Conservation (phyloP, 2,888 invertebrate genomes). For the Trachelus tabidus region DNA sequence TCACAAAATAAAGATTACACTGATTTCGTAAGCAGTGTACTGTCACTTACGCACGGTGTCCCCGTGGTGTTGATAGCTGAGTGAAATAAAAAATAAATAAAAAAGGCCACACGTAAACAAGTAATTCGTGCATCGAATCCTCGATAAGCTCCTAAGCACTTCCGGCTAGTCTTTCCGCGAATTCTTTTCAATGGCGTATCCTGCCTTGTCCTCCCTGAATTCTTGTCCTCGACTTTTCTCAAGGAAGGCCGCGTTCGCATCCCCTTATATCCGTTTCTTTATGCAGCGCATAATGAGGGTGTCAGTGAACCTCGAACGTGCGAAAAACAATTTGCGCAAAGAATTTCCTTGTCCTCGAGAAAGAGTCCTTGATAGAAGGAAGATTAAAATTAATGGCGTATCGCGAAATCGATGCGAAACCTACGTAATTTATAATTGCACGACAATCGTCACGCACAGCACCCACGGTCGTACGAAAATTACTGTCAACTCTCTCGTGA, state of each 20-base stretch:
- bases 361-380: slow-evolving; percentile 31
- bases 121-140: neutral
- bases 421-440: neutral
- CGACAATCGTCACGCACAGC: neutral
- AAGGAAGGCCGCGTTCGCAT: neutral
- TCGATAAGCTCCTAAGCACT: neutral
- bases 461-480: neutral
- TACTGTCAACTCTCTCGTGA: neutral
- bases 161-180: neutral
- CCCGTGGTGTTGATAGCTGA: too few relatives aligned
- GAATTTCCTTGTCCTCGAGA: slow-evolving; percentile 18
- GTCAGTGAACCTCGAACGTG: neutral
- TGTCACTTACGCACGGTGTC: neutral
- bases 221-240: neutral
- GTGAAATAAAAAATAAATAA: neutral
- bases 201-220: neutral
- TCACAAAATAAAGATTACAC: neutral
- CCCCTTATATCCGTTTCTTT: neutral
- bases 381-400: slow-evolving; percentile 43
- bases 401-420: slow-evolving; percentile 29
- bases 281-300: neutral
- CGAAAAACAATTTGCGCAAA: neutral
- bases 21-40: neutral
- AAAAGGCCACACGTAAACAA: neutral
- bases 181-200: neutral